phyloP scores from a whole-genome alignment of 2,113 vertebrate species.

The Rhinolophus ferrumequinum region DNA sequence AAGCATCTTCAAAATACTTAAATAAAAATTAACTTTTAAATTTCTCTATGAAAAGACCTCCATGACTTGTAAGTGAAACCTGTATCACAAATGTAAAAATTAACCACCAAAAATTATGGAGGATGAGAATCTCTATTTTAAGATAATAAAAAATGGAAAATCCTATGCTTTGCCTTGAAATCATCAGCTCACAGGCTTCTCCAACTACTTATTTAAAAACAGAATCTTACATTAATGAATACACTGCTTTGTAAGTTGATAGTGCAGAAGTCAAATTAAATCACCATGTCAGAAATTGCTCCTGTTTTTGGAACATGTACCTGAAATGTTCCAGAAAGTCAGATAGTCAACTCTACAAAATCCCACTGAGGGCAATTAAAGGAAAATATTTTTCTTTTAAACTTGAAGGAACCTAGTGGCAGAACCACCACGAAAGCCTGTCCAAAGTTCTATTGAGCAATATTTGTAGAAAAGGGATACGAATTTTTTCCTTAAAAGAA shows the following conservation, averaged over 20 bases:
- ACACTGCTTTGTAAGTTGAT: background rate
- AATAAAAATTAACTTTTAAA: background rate
- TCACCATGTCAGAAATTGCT: background rate
- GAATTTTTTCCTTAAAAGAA: background rate
- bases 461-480: background rate
- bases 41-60: background rate
- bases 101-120: background rate
- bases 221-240: background rate
- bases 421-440: background rate
- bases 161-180: background rate
- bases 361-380: background rate
- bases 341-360: background rate
- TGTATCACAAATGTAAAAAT: background rate
- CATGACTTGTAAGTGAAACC: background rate
- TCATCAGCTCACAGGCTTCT: background rate
- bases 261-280: background rate
- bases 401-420: slow-evolving; percentile 52
- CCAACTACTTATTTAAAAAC: background rate
- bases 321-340: background rate
- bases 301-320: background rate
- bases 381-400: slow-evolving; percentile 49
- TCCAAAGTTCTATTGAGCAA: background rate
- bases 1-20: background rate
- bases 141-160: background rate
- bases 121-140: background rate